phyloP scores from a whole-genome alignment of 2,888 invertebrate genomes.

The Drosophila diplacantha region DNA sequence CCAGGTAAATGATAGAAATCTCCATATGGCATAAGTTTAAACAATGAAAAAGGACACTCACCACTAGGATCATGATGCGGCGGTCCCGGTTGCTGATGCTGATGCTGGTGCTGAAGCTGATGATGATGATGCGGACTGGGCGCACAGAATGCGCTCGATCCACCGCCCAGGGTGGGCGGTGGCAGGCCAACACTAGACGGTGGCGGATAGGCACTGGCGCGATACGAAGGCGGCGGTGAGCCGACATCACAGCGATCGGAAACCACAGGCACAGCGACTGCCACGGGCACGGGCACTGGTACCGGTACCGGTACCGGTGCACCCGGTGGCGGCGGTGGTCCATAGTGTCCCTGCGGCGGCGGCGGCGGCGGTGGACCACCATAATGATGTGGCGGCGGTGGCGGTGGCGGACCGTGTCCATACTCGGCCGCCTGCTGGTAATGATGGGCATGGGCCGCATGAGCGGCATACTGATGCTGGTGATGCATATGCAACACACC shows the following conservation, averaged over 20 bases:
- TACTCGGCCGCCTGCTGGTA: constrained; percentile 72
- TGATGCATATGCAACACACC: constrained; percentile 63
- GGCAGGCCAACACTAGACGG: constrained; percentile 44
- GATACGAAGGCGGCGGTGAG: constrained; percentile 73
- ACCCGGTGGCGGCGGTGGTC: constrained; percentile 40
- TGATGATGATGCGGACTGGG: constrained; percentile 75
- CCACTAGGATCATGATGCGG: constrained; percentile 72
- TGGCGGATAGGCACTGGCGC: constrained; percentile 66
- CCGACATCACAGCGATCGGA: constrained; percentile 70
- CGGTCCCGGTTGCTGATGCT: constrained; percentile 27
- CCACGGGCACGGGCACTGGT: constrained; percentile 13
- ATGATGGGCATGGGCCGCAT: constrained; percentile 65
- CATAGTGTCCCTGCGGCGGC: constrained; percentile 27
- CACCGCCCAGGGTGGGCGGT: constrained; percentile 72
- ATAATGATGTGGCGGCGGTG: constrained; percentile 53
- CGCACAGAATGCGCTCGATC: constrained; percentile 77
- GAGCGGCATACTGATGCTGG: constrained; percentile 71
- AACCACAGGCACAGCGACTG: constrained; percentile 31
- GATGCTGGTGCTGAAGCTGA: constrained; percentile 57
- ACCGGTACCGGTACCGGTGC: constrained; percentile 32
- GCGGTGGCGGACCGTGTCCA: constrained; percentile 56
- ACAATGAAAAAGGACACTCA: constrained; percentile 48
- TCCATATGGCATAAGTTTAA: too few relatives aligned
- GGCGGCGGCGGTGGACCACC: constrained; percentile 63
- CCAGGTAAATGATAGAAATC: background rate